A percentile compares a stretch with the other conserved stretches of the same genome.
These are phyloP conservation scores for Zhuqinia jingwanae DNA, from an alignment of 2,888 invertebrate genomes.

Conservation along the genomic window DNA sequence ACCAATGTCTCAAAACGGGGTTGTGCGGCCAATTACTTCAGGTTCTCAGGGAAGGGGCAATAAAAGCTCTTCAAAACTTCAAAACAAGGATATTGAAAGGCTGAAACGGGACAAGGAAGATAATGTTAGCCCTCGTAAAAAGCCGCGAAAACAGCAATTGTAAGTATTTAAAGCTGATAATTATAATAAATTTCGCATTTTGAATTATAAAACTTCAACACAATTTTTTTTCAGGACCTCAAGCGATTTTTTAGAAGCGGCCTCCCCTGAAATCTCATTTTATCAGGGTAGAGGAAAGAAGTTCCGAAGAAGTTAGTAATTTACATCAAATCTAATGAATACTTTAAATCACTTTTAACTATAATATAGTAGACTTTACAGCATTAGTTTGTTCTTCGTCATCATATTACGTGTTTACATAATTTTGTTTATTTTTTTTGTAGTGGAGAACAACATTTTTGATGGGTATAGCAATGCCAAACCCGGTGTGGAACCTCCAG, in stretches of 20 bases:
- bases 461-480: slow-evolving; percentile 74
- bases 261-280: slow-evolving; percentile 79
- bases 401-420: neutral
- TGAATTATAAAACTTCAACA: neutral
- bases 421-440: slow-evolving; percentile 3
- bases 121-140: slow-evolving; percentile 91
- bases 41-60: slow-evolving; percentile 41
- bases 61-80: slow-evolving; percentile 70
- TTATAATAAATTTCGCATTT: too few species aligned
- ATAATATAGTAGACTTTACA: neutral
- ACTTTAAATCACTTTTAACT: neutral
- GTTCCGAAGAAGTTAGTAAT: slow-evolving; percentile 75
- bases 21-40: slow-evolving; percentile 68
- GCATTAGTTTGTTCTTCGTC: neutral
- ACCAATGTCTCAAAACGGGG: slow-evolving; percentile 76
- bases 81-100: slow-evolving; percentile 76
- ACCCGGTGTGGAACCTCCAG: slow-evolving; percentile 42
- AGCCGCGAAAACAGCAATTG: slow-evolving; percentile 94
- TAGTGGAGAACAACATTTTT: slow-evolving; percentile 75
- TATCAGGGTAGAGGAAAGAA: slow-evolving; percentile 79
- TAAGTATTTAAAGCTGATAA: too few species aligned
- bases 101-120: slow-evolving; percentile 78
- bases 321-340: neutral
- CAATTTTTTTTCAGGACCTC: slow-evolving; percentile 72
- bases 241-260: slow-evolving; percentile 78